These are phyloP conservation scores for Trachops cirrhosus DNA, from an alignment of 2,797 vertebrate species.

Conservation along the genomic window DNA sequence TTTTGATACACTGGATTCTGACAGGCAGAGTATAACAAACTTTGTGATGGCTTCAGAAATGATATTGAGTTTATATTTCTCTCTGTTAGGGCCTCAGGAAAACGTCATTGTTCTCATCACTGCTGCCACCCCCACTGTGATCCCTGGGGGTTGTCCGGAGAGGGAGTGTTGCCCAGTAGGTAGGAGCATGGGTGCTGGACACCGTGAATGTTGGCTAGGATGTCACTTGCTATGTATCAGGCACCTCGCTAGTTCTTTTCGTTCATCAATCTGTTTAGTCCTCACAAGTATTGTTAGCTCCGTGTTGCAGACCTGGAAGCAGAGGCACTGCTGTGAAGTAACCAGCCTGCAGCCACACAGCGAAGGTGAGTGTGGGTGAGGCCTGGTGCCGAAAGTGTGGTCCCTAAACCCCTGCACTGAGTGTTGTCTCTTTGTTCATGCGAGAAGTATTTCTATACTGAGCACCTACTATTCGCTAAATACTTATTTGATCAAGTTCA, in stretches of 20 bases:
- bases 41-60: not conserved
- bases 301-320: not conserved
- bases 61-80: not conserved
- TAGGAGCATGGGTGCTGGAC: no score
- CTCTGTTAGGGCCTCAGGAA: not conserved
- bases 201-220: not conserved
- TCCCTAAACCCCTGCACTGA: not conserved
- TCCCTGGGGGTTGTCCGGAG: not conserved
- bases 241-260: not conserved
- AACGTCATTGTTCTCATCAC: not conserved
- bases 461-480: not conserved
- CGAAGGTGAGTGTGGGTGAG: not conserved
- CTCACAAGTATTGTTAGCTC: not conserved
- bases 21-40: not conserved
- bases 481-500: not conserved
- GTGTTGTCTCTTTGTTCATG: not conserved
- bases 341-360: not conserved
- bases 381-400: not conserved
- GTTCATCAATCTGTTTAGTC: not conserved
- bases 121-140: not conserved
- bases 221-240: not conserved
- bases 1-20: not conserved
- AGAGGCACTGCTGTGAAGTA: not conserved
- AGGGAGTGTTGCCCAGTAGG: no score
- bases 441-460: not conserved